These are phyloP conservation scores for Andrena chrysosceles DNA, from an alignment of 2,888 invertebrate species.

Conservation along the genomic window DNA sequence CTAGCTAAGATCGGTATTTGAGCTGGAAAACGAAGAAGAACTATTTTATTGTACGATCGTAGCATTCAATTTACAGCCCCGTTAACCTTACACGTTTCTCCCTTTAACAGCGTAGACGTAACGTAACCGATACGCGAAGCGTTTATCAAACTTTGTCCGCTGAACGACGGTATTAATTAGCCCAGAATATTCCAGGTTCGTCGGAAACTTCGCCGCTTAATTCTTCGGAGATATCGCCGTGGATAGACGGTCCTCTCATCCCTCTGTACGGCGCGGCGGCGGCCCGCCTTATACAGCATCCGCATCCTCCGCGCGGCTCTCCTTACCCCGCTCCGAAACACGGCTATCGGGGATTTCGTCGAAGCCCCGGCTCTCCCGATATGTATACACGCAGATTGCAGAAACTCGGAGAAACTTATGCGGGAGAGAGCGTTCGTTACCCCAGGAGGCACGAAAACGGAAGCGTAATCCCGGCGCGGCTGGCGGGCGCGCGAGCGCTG, in stretches of 20 bases:
- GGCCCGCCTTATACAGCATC: conserved; percentile 35
- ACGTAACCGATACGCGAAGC: conserved; percentile 5
- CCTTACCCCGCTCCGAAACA: conserved; percentile 48
- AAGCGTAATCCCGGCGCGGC: conserved; percentile 71
- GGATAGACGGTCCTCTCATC: conserved; percentile 15
- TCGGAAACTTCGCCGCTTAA: conserved; percentile 32
- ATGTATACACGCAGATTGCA: conserved; percentile 74
- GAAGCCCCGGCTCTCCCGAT: conserved; percentile 67
- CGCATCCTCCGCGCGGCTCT: conserved; percentile 27
- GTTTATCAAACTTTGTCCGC: conserved; percentile 1
- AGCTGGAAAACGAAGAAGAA: no score
- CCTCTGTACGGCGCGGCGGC: background rate
- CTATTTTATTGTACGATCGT: no score
- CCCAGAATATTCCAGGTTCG: conserved; percentile 13
- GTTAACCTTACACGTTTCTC: background rate
- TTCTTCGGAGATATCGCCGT: conserved; percentile 38
- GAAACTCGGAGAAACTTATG: conserved; percentile 75
- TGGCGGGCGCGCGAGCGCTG: conserved; percentile 65
- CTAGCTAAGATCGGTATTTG: no score
- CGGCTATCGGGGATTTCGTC: conserved; percentile 69
- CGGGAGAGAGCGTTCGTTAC: conserved; percentile 71
- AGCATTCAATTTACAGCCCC: no score
- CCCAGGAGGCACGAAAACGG: conserved; percentile 72
- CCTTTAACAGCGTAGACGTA: background rate
- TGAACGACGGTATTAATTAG: conserved; percentile 28